Evolutionary conservation across 2,888 invertebrate species (phyloP).

Genomic region (Amblyteles armatorius): DNA sequence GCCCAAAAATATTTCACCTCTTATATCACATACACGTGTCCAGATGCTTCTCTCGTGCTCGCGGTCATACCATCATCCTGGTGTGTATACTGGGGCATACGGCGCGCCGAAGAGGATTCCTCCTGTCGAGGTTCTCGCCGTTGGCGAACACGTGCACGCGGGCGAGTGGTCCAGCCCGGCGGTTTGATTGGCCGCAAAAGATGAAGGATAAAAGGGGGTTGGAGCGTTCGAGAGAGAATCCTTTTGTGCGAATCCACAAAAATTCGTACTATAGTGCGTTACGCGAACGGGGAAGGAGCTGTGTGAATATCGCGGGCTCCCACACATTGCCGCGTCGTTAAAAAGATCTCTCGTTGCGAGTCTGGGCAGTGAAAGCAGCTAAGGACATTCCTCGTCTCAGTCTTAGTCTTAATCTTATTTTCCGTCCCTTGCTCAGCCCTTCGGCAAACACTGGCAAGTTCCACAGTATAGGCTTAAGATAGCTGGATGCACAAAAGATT

Average conservation of each 20-base stretch:
- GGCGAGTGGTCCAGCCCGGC: constrained; percentile 6
- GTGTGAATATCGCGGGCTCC: constrained; percentile 7
- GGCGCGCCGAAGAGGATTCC: constrained; percentile 12
- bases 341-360: constrained; percentile 9
- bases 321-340: constrained; percentile 12
- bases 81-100: constrained; percentile 10
- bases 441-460: neutral
- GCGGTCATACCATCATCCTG: constrained; percentile 23
- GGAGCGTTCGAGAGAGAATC: constrained; percentile 63
- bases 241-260: constrained; percentile 72
- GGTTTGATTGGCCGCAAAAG: constrained; percentile 57
- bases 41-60: constrained; percentile 18
- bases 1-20: constrained; percentile 35
- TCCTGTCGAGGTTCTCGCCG: constrained; percentile 17
- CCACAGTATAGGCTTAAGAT: neutral
- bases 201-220: constrained; percentile 20
- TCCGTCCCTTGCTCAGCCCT: neutral
- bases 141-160: constrained; percentile 35
- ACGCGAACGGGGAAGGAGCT: constrained; percentile 56
- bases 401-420: neutral
- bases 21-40: neutral
- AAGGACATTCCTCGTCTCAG: constrained; percentile 20
- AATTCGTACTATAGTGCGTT: constrained; percentile 63
- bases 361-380: neutral
- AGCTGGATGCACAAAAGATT: neutral